Evolutionary conservation across 2,888 invertebrate species (phyloP).

Genomic region (Ethmia dodecea): DNA sequence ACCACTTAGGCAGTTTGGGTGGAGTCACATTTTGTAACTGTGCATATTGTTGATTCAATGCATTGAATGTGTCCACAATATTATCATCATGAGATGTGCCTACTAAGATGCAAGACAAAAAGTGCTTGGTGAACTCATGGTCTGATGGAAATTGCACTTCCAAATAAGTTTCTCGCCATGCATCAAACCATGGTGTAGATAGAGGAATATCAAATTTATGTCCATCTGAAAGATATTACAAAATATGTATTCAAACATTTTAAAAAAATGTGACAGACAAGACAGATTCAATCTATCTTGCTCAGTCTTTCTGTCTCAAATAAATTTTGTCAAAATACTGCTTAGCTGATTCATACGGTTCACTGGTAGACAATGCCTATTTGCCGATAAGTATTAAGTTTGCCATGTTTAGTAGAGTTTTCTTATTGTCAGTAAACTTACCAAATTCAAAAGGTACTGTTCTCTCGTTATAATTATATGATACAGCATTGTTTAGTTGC

Average conservation of each 20-base stretch:
- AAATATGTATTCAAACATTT: neutral
- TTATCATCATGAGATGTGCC: conserved; percentile 84
- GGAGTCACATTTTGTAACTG: conserved; percentile 86
- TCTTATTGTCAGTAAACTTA: conserved; percentile 27
- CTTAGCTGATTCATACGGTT: too few relatives aligned
- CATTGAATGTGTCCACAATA: conserved; percentile 89
- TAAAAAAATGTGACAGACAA: too few relatives aligned
- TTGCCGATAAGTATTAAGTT: too few relatives aligned
- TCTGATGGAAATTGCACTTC: conserved; percentile 93
- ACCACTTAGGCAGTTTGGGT: conserved; percentile 90
- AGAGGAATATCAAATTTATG: conserved; percentile 83
- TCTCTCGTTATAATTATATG: conserved; percentile 74
- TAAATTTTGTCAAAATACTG: too few relatives aligned
- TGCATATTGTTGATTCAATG: conserved; percentile 87
- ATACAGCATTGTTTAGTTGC: conserved; percentile 90
- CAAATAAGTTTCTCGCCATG: conserved; percentile 94
- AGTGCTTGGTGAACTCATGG: conserved; percentile 97
- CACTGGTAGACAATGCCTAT: too few relatives aligned
- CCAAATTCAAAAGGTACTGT: conserved; percentile 77
- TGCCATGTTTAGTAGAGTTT: neutral
- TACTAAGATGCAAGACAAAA: conserved; percentile 88
- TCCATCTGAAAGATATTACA: conserved; percentile 58
- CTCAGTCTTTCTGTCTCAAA: too few relatives aligned
- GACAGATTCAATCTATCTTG: too few relatives aligned
- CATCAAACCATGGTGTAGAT: conserved; percentile 95